A percentile compares a stretch with the other conserved stretches of the same genome.
phyloP scores from a whole-genome alignment of 1,140 invertebrate species.

The Atopsyche davidsoni region DNA sequence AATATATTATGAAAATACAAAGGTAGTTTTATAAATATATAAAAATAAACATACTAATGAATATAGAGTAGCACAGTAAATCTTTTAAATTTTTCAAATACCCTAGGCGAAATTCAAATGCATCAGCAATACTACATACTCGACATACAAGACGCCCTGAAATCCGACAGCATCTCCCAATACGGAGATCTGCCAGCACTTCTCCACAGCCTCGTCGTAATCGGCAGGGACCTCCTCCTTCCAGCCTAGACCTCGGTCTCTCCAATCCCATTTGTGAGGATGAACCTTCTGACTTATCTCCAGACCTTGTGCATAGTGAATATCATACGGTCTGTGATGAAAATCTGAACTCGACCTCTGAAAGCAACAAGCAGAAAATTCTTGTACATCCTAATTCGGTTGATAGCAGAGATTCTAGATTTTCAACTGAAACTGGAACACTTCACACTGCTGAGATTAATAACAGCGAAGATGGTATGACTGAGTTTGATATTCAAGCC shows the following conservation, averaged over 20 bases:
- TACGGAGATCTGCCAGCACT: conserved; percentile 22
- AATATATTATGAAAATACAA: neutral
- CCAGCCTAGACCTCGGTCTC: conserved; percentile 17
- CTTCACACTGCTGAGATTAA: conserved; percentile 27
- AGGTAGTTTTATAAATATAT: neutral
- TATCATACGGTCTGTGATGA: conserved; percentile 29
- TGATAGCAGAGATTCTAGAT: conserved; percentile 24
- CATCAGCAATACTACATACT: conserved; percentile 36
- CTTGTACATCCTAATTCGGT: conserved; percentile 9
- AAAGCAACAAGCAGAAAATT: neutral
- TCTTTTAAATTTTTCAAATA: conserved; percentile 3
- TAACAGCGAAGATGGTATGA: conserved; percentile 23
- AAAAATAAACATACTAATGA: neutral
- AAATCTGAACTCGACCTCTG: conserved; percentile 7
- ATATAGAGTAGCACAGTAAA: neutral
- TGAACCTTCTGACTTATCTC: conserved; percentile 16
- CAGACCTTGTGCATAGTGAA: conserved; percentile 22
- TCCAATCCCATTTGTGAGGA: conserved; percentile 15
- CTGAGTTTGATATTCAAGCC: conserved; percentile 18
- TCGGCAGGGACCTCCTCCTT: conserved; percentile 1
- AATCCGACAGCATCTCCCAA: conserved; percentile 5
- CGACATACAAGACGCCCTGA: conserved; percentile 32
- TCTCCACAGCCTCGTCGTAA: conserved; percentile 20
- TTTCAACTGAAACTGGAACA: conserved; percentile 25
- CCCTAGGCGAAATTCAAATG: conserved; percentile 35